Percentiles rank a stretch among this genome's conserved stretches.
These are phyloP conservation scores for Teleopsis dalmanni DNA, from an alignment of 1,140 invertebrate species.

Conservation along the genomic window DNA sequence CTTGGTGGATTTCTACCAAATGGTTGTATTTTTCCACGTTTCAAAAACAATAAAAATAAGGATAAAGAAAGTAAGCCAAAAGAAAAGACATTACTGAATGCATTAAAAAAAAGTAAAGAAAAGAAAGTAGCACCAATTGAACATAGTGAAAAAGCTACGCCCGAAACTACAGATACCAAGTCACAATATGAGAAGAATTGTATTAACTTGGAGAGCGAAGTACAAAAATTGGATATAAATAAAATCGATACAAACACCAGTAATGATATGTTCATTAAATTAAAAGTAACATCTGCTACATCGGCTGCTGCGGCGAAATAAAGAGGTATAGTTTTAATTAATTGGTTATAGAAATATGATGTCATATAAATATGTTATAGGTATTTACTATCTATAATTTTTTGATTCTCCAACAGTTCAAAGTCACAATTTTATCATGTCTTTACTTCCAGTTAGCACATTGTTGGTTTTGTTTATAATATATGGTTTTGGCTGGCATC, in stretches of 20 bases:
- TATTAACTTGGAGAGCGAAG: constrained; percentile 38
- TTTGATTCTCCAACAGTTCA: too few relatives aligned
- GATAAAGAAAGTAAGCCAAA: constrained; percentile 33
- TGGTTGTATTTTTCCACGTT: constrained; percentile 42
- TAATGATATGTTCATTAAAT: constrained; percentile 35
- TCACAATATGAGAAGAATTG: constrained; percentile 34
- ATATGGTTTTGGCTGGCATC: too few relatives aligned
- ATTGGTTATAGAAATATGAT: too few relatives aligned
- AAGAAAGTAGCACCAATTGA: constrained; percentile 32
- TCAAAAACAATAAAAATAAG: constrained; percentile 43
- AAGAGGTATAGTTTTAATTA: neutral
- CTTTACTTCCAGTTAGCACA: too few relatives aligned
- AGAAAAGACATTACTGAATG: constrained; percentile 37
- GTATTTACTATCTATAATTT: too few relatives aligned
- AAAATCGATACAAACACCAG: constrained; percentile 15
- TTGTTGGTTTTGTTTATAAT: too few relatives aligned
- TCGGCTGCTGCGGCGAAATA: constrained; percentile 32
- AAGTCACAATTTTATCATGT: too few relatives aligned
- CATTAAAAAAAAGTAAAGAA: constrained; percentile 39
- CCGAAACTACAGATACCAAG: constrained; percentile 1
- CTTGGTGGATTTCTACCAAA: constrained; percentile 42
- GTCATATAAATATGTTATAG: too few relatives aligned
- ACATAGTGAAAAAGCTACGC: constrained; percentile 14
- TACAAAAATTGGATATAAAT: constrained; percentile 39
- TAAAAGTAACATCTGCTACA: constrained; percentile 30